Evolutionary conservation across 2,797 vertebrate species (phyloP), one percentile per base, ranked within the genome.

Genomic region (Eptatretus atami): DNA sequence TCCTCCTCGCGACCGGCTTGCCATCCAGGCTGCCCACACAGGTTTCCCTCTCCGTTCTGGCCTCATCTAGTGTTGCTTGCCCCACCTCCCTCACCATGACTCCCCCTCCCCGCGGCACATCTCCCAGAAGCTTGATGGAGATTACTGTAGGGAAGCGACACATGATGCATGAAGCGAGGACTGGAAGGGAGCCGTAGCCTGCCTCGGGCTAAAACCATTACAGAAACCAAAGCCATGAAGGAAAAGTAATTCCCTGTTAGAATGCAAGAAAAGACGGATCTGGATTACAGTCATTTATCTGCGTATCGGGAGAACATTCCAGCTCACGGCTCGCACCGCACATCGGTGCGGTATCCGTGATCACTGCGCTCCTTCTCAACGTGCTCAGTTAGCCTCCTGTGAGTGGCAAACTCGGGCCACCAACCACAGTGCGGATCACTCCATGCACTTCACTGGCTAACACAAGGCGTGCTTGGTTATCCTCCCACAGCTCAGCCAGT

Each of bases 171-270:
- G 57, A 61, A 61, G 57, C 57, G 24, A n/a, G 15, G 57, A n/a
- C 12, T 61, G 57, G 9, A 61, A 61, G 57, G 57, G 15, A n/a
- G 57, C 57, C 57, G 10, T 61, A 61, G 57, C 57, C 57, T n/a
- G 57, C 57, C 15, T 61, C 15, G 15, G 57, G 15, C 24, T n/a
- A 61, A 61, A 61, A 61, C 57, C 57, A 61, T 61, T 61, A 61
- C 57, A 61, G 57, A 61, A 61, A n/a, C 15, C 57, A 61, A 61
- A 24, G 57, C 57, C 57, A 61, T 61, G 57, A 61, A 61, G 57
- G 57, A 24, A 61, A 61, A 61, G 57, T 61, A 61, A 61, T 61
- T 61, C 15, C 57, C 57, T 61, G 57, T 61, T 61, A 24, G 57
- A 61, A 61, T 61, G 10, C 57, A 61, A 61, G 57, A 61, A 61